Base-by-base conservation (phyloP, 2,888 invertebrate genomes). In the Cremastinae sp. region DNA sequence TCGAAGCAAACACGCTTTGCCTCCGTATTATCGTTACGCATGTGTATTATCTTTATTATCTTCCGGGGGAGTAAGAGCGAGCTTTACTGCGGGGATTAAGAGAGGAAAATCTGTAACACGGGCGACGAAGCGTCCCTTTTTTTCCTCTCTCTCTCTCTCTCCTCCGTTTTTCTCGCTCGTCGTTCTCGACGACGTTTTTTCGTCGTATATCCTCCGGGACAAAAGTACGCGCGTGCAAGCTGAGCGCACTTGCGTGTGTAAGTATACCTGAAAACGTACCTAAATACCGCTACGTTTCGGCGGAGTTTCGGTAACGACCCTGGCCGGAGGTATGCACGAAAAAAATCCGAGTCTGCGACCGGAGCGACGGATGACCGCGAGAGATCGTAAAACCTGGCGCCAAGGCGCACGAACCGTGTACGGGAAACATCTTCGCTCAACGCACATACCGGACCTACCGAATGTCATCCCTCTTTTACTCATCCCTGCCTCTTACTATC, bases 311-410 rank as follows among this genome's bases (percentile, higher is more conserved):
- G 8, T 12, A 68, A 22, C 34, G 41, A 51, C 9, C 56, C 51
- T n/a, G 41, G 69, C 51, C 41, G 34, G 49, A 53, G 58, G 38
- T 58, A 47, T 68, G 16, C 38, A 10, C 54, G 22, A 53, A n/a
- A 28, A 8, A 59, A 53, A 51, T 49, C 61, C 53, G 64, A 28
- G 28, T 70, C 65, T 66, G 43, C 64, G 73, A 72, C 54, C 65
- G 78, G 56, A 76, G 72, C 75, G 78, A 76, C 75, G 76, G 76
- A 78, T 76, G 72, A 78, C 72, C 74, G 65, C 75, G 69, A 65
- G 47, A 49, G 76, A 77, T 81, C 81, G 78, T 81, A 81, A 81
- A 81, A 78, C 51, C 78, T 78, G 81, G 80, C 79, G 80, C 80
- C 80, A 78, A 36, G 36, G 45, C 66, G 53, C 68, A 62, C 47